These are phyloP conservation scores for Brachylomia viminalis DNA, from an alignment of 2,888 invertebrate species.

Conservation along the genomic window DNA sequence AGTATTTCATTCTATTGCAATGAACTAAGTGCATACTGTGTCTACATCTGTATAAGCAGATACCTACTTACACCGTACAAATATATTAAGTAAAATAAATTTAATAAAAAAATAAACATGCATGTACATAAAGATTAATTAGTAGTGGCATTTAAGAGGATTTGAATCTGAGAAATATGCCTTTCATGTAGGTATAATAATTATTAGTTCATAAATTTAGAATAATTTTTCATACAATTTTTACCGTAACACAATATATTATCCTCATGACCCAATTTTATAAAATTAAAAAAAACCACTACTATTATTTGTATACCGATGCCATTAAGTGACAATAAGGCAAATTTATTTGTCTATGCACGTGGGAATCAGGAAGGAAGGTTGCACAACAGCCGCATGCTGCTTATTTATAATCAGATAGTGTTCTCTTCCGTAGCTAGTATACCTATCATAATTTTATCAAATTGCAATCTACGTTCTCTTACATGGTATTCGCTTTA, in stretches of 20 bases:
- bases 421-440: constrained; percentile 52
- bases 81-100: not conserved
- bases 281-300: too few relatives aligned
- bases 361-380: constrained; percentile 64
- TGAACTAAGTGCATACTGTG: constrained; percentile 18
- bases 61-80: not conserved
- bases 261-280: too few relatives aligned
- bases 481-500: constrained; percentile 17
- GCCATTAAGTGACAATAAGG: constrained; percentile 27
- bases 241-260: too few relatives aligned
- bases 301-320: constrained; percentile 18
- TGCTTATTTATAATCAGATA: constrained; percentile 57
- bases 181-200: not conserved
- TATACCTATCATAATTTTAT: constrained; percentile 59
- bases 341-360: constrained; percentile 33
- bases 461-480: constrained; percentile 56
- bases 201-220: not conserved
- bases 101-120: not conserved
- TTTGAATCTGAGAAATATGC: not conserved
- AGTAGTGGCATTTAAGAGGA: not conserved
- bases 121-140: too few relatives aligned
- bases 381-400: constrained; percentile 48
- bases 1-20: constrained; percentile 42
- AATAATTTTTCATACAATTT: not conserved
- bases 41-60: constrained; percentile 24